Evolutionary conservation across 2,888 invertebrate species (phyloP).

Genomic region (Acleris literana): DNA sequence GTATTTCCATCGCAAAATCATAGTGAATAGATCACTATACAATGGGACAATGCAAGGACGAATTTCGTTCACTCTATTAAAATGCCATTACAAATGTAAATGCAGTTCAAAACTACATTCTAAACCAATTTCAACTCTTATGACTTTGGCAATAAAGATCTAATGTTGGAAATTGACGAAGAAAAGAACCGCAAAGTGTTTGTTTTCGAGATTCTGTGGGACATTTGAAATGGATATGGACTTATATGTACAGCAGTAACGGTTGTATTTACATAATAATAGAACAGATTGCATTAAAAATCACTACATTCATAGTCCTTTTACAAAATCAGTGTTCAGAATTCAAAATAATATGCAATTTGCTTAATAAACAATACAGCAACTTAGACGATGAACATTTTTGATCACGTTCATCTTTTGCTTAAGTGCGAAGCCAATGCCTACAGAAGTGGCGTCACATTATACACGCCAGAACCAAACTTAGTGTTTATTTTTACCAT

Average conservation of each 20-base stretch:
- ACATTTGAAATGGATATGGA: conserved; percentile 30
- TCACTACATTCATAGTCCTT: not conserved
- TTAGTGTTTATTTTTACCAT: no score
- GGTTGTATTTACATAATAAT: conserved; percentile 33
- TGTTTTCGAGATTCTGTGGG: conserved; percentile 13
- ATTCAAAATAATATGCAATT: no score
- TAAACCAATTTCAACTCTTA: conserved; percentile 14
- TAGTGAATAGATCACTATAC: conserved; percentile 44
- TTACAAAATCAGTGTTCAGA: no score
- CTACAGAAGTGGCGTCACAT: no score
- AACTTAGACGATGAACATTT: no score
- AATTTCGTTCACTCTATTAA: conserved; percentile 76
- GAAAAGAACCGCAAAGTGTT: not conserved
- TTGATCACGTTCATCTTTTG: no score
- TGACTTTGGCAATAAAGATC: not conserved
- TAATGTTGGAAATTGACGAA: not conserved
- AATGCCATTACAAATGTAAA: conserved; percentile 64
- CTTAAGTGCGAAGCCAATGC: no score
- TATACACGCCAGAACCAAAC: no score
- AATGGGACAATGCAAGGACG: conserved; percentile 80
- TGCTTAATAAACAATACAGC: no score
- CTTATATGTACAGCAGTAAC: conserved; percentile 21
- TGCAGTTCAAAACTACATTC: conserved; percentile 30
- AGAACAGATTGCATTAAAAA: conserved; percentile 12
- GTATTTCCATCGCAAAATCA: conserved; percentile 28